Conservation (phyloP, 2,113 vertebrate genomes). For the Acanthisitta chloris region DNA sequence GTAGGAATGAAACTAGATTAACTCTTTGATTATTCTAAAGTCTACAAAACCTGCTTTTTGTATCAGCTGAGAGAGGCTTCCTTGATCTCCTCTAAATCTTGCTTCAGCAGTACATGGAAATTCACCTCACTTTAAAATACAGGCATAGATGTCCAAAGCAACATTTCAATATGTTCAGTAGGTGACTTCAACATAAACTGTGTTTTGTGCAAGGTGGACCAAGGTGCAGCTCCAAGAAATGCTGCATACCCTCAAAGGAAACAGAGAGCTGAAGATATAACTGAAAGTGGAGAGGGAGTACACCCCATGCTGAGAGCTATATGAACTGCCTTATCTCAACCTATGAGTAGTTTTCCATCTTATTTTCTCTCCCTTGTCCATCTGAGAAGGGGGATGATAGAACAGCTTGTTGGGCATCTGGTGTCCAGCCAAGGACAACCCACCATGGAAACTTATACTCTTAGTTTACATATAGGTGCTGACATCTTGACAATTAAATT, state of each 20-base stretch:
- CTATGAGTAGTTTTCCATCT: not conserved
- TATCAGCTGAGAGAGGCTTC: not conserved
- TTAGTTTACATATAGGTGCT: not conserved
- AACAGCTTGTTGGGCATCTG: not conserved
- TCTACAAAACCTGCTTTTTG: slow-evolving; percentile 26
- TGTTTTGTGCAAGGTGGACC: not conserved
- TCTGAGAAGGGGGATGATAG: not conserved
- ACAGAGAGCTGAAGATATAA: not conserved
- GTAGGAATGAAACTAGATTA: slow-evolving; percentile 64
- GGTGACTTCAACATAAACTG: not conserved
- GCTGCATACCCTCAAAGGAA: not conserved
- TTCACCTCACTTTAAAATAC: slow-evolving; percentile 10
- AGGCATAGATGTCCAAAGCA: not conserved
- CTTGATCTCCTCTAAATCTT: slow-evolving; percentile 40
- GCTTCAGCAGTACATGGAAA: slow-evolving; percentile 8
- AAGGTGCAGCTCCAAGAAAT: not conserved
- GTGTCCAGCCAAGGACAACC: not conserved
- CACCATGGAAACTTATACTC: not conserved
- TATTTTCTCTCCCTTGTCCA: not conserved
- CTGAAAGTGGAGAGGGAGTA: not conserved
- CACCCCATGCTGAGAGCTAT: not conserved
- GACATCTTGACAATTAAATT: not conserved
- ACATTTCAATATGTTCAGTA: not conserved
- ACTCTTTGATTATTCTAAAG: slow-evolving; percentile 69
- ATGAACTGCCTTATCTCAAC: not conserved